A percentile compares a stretch with the other conserved stretches of the same genome.
Conservation (phyloP, 2,113 vertebrate species). For the Osmerus mordax region DNA sequence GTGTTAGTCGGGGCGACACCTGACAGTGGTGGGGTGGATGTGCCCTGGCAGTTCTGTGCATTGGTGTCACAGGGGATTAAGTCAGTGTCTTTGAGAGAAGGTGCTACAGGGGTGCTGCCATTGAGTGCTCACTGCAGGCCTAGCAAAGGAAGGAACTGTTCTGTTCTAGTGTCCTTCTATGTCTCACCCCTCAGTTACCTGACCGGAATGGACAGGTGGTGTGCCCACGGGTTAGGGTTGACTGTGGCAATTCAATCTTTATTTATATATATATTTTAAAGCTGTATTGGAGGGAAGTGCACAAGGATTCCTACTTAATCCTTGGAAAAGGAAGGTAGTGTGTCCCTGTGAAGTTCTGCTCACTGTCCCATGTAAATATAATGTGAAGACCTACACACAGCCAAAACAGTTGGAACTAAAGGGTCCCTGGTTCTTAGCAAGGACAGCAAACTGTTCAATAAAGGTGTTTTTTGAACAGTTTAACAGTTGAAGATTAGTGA, state of each 20-base stretch:
- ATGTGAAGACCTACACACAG: no score
- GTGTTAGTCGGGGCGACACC: slow-evolving; percentile 68
- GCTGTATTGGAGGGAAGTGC: no score
- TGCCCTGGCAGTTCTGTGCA: slow-evolving; percentile 69
- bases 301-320: no score
- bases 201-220: slow-evolving; percentile 56
- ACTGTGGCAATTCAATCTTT: no score
- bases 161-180: slow-evolving; percentile 38
- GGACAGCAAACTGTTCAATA: no score
- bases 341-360: background rate
- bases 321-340: background rate
- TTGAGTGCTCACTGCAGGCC: background rate
- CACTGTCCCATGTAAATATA: no score
- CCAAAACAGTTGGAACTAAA: no score
- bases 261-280: no score
- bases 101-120: slow-evolving; percentile 45
- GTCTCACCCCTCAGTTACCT: slow-evolving; percentile 54
- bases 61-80: slow-evolving; percentile 66
- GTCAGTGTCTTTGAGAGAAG: slow-evolving; percentile 43
- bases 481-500: no score
- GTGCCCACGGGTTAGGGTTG: slow-evolving; percentile 31
- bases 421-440: no score
- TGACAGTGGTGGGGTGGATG: slow-evolving; percentile 64
- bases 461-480: no score
- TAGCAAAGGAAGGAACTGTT: slow-evolving; percentile 20